Percentiles rank a stretch among this genome's conserved stretches.
These are phyloP conservation scores for Falco peregrinus DNA, from an alignment of 2,797 vertebrate genomes.

Conservation along the genomic window DNA sequence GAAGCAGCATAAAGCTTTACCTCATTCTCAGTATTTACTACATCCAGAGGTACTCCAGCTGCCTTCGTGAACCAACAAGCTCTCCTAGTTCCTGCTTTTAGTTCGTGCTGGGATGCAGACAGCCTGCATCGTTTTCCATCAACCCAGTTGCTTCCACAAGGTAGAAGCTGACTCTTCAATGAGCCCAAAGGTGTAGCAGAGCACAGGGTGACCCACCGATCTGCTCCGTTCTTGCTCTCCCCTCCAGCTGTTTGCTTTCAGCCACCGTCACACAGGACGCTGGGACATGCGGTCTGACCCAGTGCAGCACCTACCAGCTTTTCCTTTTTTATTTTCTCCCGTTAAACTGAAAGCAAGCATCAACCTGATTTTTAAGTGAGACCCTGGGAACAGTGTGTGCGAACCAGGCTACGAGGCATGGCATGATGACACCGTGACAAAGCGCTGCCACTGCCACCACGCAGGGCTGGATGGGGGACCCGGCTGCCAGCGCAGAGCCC, in stretches of 20 bases:
- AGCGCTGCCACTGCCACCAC: fast-evolving
- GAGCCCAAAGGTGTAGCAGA: not conserved
- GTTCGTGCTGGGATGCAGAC: not conserved
- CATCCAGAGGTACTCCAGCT: not conserved
- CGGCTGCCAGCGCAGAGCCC: not conserved
- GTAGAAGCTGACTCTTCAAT: not conserved
- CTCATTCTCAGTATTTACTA: not conserved
- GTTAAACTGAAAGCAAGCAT: not conserved
- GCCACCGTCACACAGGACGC: not conserved
- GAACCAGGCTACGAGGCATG: not conserved
- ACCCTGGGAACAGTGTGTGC: fast-evolving
- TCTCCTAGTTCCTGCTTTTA: not conserved
- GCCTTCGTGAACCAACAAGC: not conserved
- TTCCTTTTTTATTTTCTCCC: no score
- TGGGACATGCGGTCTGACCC: not conserved
- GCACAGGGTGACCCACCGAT: fast-evolving
- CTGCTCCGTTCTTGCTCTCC: fast-evolving
- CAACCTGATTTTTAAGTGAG: not conserved
- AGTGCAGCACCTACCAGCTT: not conserved
- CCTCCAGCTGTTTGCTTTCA: not conserved
- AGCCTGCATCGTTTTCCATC: not conserved
- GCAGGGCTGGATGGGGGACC: fast-evolving
- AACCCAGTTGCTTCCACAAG: not conserved
- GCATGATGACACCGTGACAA: fast-evolving
- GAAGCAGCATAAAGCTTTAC: not conserved